phyloP scores from a whole-genome alignment of 2,888 invertebrate genomes.

The Fragum fragum region DNA sequence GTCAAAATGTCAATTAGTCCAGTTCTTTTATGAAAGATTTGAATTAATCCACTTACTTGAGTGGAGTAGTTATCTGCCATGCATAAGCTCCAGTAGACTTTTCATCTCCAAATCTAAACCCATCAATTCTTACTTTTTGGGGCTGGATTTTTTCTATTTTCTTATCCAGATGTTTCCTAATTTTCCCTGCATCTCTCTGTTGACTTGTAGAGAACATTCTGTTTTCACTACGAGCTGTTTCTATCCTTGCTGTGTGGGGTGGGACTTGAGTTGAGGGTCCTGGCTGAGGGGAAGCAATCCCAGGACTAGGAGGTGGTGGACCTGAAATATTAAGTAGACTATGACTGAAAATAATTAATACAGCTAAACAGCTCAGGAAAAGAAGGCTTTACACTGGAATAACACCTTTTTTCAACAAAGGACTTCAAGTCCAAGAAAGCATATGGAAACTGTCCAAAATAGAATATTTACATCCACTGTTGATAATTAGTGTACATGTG shows the following conservation, averaged over 20 bases:
- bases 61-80: conserved; percentile 82
- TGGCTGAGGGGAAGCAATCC: conserved; percentile 34
- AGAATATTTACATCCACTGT: too few species aligned
- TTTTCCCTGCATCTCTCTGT: conserved; percentile 70
- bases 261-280: conserved; percentile 8
- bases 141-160: conserved; percentile 77
- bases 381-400: too few species aligned
- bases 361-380: too few species aligned
- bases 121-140: conserved; percentile 79
- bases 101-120: conserved; percentile 79
- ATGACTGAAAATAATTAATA: too few species aligned
- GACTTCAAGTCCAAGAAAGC: too few species aligned
- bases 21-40: background rate
- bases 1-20: too few species aligned
- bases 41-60: conserved; percentile 76
- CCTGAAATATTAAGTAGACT: conserved; percentile 25
- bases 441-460: too few species aligned
- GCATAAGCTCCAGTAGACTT: conserved; percentile 80
- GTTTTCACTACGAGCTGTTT: conserved; percentile 63
- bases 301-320: conserved; percentile 52
- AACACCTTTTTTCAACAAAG: too few species aligned
- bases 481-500: too few species aligned
- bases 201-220: conserved; percentile 62
- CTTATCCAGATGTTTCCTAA: conserved; percentile 76
- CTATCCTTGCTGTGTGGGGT: conserved; percentile 24